Conservation (phyloP, 2,888 invertebrate species). For the Danaus chrysippus region DNA sequence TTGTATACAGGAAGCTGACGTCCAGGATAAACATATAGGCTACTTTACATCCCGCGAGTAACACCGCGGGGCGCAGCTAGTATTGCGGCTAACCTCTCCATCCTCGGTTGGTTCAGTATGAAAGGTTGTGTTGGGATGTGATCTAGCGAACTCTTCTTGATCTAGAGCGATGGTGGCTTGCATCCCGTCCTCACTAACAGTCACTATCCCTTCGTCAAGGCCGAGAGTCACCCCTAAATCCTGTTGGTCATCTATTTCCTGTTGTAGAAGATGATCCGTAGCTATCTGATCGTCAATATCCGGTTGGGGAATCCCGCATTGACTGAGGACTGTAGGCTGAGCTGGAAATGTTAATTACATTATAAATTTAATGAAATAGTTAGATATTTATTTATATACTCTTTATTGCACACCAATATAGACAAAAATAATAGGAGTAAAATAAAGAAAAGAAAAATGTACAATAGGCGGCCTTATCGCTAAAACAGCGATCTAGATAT, state of each 20-base stretch:
- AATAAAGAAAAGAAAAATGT: too few species aligned
- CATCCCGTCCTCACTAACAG: constrained; percentile 64
- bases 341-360: constrained; percentile 42
- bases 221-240: constrained; percentile 56
- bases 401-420: too few species aligned
- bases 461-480: too few species aligned
- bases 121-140: constrained; percentile 74
- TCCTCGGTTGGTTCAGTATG: constrained; percentile 70
- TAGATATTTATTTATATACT: too few species aligned
- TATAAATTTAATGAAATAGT: constrained; percentile 12
- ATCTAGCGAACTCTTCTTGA: constrained; percentile 72
- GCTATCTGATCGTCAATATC: constrained; percentile 71
- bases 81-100: constrained; percentile 51
- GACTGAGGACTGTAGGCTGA: constrained; percentile 52
- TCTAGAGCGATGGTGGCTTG: constrained; percentile 60
- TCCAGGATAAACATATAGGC: too few species aligned
- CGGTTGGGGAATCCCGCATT: constrained; percentile 55
- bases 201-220: constrained; percentile 66
- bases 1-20: too few species aligned
- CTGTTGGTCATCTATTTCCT: constrained; percentile 36
- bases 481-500: too few species aligned
- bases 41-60: too few species aligned
- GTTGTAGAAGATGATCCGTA: constrained; percentile 55
- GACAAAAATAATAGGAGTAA: too few species aligned
- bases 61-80: too few species aligned